Base-by-base conservation (phyloP, 2,888 invertebrate genomes). In the Cylloceria caligata region DNA sequence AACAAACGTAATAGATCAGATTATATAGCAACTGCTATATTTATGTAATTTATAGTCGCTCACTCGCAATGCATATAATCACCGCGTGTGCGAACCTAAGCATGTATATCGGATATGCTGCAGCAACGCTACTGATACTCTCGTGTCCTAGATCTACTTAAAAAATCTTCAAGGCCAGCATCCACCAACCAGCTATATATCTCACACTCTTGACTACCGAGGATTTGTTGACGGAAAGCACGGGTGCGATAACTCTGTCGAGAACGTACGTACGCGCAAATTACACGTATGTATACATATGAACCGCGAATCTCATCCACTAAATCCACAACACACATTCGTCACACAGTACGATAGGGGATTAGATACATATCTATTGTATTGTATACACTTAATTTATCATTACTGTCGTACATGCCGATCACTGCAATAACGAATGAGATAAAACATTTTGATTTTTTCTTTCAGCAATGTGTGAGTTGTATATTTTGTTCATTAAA, bases 61-160 rank as follows among this genome's bases (percentile, higher is more conserved):
- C 30, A 34, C 27, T 34, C 34, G n/a, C 34, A 30, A 19, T 62
- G 52, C 39, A 64, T 62, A 30, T 72, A 49, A 73, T 74, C 45
- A 36, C n/a, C 39, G 39, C 55, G 52, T 74, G 52, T n/a, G 49
- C 67, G 30, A 68, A 36, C 11, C 24, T 36, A 13, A 9, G 64
- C 42, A 49, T 68, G 39, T n/a, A n/a, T 73, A 45, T 52, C 47
- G 34, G 55, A 30, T 71, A n/a, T 11, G 21, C 13, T n/a, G 57
- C 47, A 57, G 65, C 47, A 65, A 60, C 52, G 36, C 13, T 42
- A 72, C 75, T 72, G 80, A 76, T 81, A 81, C 60, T 67, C 75
- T 81, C 49, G 80, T 76, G 80, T 72, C 80, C 80, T 60, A 76
- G 60, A 81, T 81, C 80, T 76, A 72, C 76, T 81, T 76, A 72